Evolutionary conservation across 2,797 vertebrate species (phyloP).

Genomic region (Enteromius viviparus): DNA sequence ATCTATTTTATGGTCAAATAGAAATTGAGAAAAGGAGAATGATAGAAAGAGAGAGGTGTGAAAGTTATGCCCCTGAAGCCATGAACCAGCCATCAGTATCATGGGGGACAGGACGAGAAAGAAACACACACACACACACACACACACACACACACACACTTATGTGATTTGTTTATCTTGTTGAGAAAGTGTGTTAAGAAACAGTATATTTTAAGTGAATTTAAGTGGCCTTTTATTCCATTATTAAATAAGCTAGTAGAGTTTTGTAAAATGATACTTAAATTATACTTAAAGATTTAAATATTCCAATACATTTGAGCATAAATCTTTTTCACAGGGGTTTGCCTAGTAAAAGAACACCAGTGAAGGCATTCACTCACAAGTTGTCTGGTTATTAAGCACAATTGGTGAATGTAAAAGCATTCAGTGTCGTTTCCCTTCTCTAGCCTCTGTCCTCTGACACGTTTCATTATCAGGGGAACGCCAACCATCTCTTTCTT

Average conservation of each 20-base stretch:
- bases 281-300: not conserved
- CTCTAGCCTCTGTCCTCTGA: not conserved
- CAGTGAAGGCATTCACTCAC: not conserved
- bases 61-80: not conserved
- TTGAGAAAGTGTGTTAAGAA: not conserved
- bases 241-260: not conserved
- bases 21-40: not conserved
- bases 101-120: not conserved
- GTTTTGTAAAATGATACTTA: not conserved
- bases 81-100: not conserved
- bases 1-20: not conserved
- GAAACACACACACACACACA: not conserved
- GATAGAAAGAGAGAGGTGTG: not conserved
- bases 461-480: not conserved
- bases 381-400: not conserved
- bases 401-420: not conserved
- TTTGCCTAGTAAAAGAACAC: not conserved
- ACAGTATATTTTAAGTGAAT: no score
- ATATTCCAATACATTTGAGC: not conserved
- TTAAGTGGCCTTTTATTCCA: no score
- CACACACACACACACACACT: not conserved
- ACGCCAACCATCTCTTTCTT: conserved; percentile 50
- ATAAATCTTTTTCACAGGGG: not conserved
- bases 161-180: not conserved
- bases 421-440: not conserved